These are phyloP conservation scores for Harmothoe impar DNA, from an alignment of 2,888 invertebrate genomes.

Conservation along the genomic window DNA sequence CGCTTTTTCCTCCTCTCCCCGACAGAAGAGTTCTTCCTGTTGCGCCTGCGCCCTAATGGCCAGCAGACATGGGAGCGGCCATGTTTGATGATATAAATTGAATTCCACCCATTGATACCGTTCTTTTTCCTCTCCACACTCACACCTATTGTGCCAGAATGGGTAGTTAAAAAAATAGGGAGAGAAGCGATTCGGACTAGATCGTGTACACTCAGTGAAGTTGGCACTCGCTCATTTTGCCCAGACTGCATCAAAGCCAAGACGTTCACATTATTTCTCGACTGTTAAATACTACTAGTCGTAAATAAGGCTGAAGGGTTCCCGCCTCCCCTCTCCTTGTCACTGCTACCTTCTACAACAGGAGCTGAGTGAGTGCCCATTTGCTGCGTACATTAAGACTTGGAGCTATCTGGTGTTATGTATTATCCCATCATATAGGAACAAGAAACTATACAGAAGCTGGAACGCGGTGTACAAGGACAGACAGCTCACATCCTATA, in stretches of 20 bases:
- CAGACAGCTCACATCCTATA: too few species aligned
- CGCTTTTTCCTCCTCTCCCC: background rate
- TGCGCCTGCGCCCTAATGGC: conserved; percentile 37
- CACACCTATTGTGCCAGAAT: too few species aligned
- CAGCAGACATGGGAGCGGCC: conserved; percentile 10
- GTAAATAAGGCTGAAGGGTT: background rate
- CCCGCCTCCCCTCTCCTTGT: too few species aligned
- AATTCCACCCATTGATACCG: background rate
- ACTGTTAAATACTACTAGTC: background rate
- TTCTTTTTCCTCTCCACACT: background rate
- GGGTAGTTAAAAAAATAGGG: background rate
- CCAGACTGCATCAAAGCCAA: background rate
- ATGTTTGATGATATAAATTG: conserved; percentile 57
- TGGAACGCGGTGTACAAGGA: too few species aligned
- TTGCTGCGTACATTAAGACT: too few species aligned
- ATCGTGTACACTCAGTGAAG: background rate
- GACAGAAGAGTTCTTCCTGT: conserved; percentile 42
- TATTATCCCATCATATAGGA: too few species aligned
- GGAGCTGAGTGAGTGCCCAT: too few species aligned
- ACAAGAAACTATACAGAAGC: too few species aligned
- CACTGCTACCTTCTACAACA: too few species aligned
- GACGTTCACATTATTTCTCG: background rate
- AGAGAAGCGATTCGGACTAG: background rate
- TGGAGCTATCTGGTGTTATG: too few species aligned
- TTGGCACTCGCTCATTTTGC: background rate